These are phyloP conservation scores for Ciconia boyciana DNA, from an alignment of 2,113 vertebrate genomes.

Conservation along the genomic window DNA sequence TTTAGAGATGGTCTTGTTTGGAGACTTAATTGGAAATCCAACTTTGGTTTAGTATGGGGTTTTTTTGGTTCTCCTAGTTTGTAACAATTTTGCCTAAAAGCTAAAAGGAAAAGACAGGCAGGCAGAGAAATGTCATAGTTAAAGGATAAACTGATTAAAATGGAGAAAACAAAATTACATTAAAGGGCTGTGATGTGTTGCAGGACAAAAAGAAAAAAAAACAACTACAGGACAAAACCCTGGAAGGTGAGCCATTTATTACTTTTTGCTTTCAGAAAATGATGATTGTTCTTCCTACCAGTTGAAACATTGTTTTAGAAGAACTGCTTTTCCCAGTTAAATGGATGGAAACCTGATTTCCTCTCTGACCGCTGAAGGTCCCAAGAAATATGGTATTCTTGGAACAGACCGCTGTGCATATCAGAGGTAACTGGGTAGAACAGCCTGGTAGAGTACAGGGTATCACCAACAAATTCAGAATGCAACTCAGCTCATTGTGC, in stretches of 20 bases:
- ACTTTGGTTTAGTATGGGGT: background rate
- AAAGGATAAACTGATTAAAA: conserved; percentile 47
- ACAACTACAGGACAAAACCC: background rate
- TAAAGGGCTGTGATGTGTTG: conserved; percentile 14
- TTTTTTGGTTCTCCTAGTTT: background rate
- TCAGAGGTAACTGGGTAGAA: background rate
- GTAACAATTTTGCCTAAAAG: conserved; percentile 33
- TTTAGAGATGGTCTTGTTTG: background rate
- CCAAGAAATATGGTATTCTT: background rate
- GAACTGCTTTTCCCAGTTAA: background rate
- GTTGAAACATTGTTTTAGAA: background rate
- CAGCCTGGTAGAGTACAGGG: background rate
- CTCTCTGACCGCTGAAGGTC: background rate
- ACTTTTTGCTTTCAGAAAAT: background rate
- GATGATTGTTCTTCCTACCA: background rate
- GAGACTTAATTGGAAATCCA: background rate
- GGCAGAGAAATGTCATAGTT: conserved; percentile 1
- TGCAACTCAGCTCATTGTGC: background rate
- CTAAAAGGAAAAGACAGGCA: background rate
- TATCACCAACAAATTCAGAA: background rate
- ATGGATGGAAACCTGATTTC: background rate
- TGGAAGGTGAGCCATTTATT: background rate
- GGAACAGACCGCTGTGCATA: background rate
- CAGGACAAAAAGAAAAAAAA: background rate
- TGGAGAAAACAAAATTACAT: background rate